Percentiles rank a stretch among this genome's conserved stretches.
These are phyloP conservation scores for Anoura caudifer DNA, from an alignment of 2,113 vertebrate species.

Conservation along the genomic window DNA sequence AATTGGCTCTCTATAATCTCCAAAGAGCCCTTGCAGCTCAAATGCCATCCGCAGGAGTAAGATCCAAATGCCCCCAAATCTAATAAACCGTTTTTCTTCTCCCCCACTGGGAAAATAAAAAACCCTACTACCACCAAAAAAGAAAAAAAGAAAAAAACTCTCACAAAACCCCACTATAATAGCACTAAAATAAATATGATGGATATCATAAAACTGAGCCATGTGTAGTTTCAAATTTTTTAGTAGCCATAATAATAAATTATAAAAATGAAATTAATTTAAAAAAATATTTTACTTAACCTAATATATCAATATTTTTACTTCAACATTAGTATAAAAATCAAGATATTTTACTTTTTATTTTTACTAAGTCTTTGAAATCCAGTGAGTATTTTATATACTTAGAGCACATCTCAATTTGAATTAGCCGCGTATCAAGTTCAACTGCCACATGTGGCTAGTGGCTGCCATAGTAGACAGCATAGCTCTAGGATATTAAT, in stretches of 20 bases:
- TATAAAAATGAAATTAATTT: neutral
- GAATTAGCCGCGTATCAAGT: neutral
- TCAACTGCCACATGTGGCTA: neutral
- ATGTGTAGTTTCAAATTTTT: neutral
- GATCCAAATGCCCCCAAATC: neutral
- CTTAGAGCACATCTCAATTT: neutral
- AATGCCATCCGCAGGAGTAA: neutral
- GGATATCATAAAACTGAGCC: neutral
- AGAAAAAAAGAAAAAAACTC: neutral
- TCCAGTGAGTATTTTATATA: neutral
- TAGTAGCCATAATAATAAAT: neutral
- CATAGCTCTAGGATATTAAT: neutral
- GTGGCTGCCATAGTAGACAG: neutral
- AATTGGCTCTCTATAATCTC: neutral
- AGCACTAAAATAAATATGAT: neutral
- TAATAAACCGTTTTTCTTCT: neutral
- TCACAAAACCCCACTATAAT: neutral
- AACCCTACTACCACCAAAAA: neutral
- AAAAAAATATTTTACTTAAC: neutral
- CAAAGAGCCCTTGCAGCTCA: neutral
- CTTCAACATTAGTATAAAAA: neutral
- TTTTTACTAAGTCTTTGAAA: neutral
- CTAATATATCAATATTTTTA: neutral
- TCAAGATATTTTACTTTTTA: neutral
- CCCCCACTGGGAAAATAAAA: neutral